Base-by-base conservation (phyloP, 2,888 invertebrate species). In the Drosophila leonis region DNA sequence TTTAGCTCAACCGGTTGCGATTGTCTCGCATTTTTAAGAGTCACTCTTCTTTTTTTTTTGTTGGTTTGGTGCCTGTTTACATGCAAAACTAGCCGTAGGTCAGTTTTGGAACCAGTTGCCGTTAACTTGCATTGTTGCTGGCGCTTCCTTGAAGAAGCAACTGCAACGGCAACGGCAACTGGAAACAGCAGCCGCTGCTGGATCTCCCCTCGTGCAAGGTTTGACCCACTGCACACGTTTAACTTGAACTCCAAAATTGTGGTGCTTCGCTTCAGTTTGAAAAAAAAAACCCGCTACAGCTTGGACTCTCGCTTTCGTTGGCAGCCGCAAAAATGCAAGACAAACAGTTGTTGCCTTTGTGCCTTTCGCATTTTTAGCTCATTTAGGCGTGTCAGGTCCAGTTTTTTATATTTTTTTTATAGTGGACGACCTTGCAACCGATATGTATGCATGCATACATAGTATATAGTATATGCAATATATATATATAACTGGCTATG, bases 351-450 rank as follows among this genome's bases (percentile, higher is more conserved):
- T 31, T 65, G 75, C 49, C 68, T 62, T 65, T 77, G 51, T 81
- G 86, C 85, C 83, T 87, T 87, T 83, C 86, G 83, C 78, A 80
- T 85, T 83, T 81, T 81, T 69, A 80, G 72, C 88, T 88, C 81
- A 88, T 90, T 90, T 90, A 88, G 89, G 90, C 88, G 89, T 85
- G 90, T 84, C 86, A 90, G 76, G 79, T 82, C 86, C 77, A 83
- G 90, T 89, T 84, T 87, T 42, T 1, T 42, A n/a, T 42, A 8
- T 39, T 35, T 63, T 56, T 71, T 65, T 48, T 15, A 72, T 83
- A 91, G 82, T 82, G 85, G 92, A 90, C 91, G 92, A 92, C 92
- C 92, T 92, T 92, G 92, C 92, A 92, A 91, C 90, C 85, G 85
- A 91, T 92, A 90, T 90, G 83, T 73, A 80, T 82, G 63, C 33